Evolutionary conservation across 1,140 invertebrate genomes (phyloP).

Genomic region (Heliconius hermathena): DNA sequence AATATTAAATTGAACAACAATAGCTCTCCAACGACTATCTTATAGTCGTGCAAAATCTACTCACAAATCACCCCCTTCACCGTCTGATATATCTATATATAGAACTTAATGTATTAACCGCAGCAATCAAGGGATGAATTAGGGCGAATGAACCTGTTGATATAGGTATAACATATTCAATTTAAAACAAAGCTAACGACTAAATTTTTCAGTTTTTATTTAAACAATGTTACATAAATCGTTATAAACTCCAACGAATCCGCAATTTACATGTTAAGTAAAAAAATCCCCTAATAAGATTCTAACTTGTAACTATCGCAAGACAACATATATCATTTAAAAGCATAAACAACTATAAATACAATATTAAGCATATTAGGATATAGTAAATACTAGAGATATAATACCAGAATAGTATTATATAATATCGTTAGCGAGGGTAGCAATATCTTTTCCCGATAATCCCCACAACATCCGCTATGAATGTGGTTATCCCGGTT

Average conservation of each 20-base stretch:
- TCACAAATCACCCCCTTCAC: not conserved
- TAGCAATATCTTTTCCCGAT: not conserved
- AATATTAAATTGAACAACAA: not conserved
- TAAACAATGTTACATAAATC: too few species aligned
- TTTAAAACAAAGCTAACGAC: not conserved
- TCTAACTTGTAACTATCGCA: too few species aligned
- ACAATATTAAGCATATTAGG: not conserved
- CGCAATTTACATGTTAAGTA: too few species aligned
- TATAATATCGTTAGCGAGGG: not conserved
- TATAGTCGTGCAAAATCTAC: not conserved
- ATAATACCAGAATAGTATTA: not conserved
- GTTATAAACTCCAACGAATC: too few species aligned
- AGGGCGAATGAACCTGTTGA: not conserved
- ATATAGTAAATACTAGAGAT: not conserved
- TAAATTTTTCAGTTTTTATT: too few species aligned
- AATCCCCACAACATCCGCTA: constrained; percentile 1
- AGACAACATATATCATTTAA: not conserved
- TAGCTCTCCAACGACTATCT: not conserved
- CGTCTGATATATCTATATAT: not conserved
- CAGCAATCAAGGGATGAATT: not conserved
- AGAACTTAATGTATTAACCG: constrained; percentile 11
- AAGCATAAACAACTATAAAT: not conserved
- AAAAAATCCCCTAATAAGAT: too few species aligned
- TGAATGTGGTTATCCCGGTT: constrained; percentile 10
- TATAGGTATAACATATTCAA: not conserved